A percentile compares a stretch with the other conserved stretches of the same genome.
Evolutionary conservation across 2,113 vertebrate species (phyloP).

Genomic region (Odocoileus hemionus): DNA sequence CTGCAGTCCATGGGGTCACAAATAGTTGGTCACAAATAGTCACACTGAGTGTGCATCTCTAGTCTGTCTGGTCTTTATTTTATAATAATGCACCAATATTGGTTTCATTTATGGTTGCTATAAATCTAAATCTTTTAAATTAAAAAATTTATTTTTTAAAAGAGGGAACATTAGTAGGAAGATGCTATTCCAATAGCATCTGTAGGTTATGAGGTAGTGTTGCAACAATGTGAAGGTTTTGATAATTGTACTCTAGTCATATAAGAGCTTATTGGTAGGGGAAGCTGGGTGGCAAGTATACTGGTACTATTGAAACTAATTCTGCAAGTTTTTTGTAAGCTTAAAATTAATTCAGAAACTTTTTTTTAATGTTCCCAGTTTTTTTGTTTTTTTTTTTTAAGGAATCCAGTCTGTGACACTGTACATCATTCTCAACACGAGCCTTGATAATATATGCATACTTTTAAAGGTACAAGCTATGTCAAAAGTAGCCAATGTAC

Average conservation of each 20-base stretch:
- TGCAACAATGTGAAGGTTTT: neutral
- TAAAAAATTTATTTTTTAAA: neutral
- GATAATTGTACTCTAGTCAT: neutral
- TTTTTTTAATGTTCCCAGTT: neutral
- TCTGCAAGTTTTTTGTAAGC: conserved; percentile 21
- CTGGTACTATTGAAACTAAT: neutral
- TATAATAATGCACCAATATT: neutral
- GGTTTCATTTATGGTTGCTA: neutral
- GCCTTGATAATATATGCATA: neutral
- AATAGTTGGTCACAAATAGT: neutral
- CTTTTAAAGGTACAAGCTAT: neutral
- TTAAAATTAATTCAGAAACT: conserved; percentile 3
- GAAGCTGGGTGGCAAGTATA: neutral
- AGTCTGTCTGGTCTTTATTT: neutral
- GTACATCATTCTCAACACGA: neutral
- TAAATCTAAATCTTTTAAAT: neutral
- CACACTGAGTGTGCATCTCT: neutral
- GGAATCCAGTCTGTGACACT: neutral
- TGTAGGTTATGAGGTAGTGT: neutral
- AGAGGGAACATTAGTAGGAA: neutral
- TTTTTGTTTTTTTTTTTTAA: neutral
- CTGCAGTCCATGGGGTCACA: neutral
- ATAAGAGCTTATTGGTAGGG: neutral
- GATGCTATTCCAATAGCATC: neutral
- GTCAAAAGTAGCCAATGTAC: neutral